Percentiles rank a stretch among this genome's conserved stretches.
Evolutionary conservation across 2,113 vertebrate genomes (phyloP).

Genomic region (Daubentonia madagascariensis): DNA sequence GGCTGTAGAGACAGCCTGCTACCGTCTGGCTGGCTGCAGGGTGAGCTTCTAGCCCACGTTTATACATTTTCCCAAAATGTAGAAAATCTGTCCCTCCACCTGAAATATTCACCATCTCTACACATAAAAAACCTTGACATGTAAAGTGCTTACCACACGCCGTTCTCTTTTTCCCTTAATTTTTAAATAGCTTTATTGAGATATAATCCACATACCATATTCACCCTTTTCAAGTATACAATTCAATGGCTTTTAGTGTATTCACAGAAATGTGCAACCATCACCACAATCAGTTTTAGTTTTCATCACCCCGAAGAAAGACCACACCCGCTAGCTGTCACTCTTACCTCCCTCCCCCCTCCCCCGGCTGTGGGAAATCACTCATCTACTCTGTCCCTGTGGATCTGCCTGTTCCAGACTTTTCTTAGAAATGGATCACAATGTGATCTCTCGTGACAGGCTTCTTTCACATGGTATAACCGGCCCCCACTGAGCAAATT

Average conservation of each 20-base stretch:
- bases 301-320: background rate
- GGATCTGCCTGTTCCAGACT: background rate
- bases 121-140: background rate
- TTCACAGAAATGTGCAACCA: background rate
- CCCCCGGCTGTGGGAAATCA: background rate
- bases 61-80: background rate
- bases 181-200: background rate
- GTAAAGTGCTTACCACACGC: background rate
- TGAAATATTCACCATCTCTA: background rate
- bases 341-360: rapidly evolving
- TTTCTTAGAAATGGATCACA: background rate
- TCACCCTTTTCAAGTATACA: background rate
- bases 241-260: background rate
- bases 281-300: background rate
- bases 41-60: no score
- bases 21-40: background rate
- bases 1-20: no score
- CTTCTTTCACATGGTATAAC: background rate
- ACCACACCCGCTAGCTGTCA: background rate
- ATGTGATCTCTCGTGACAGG: background rate
- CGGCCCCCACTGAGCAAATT: no score
- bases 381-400: background rate
- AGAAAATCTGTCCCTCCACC: background rate
- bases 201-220: background rate
- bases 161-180: no score